phyloP scores from a whole-genome alignment of 2,113 vertebrate species.

The Clupea harengus region DNA sequence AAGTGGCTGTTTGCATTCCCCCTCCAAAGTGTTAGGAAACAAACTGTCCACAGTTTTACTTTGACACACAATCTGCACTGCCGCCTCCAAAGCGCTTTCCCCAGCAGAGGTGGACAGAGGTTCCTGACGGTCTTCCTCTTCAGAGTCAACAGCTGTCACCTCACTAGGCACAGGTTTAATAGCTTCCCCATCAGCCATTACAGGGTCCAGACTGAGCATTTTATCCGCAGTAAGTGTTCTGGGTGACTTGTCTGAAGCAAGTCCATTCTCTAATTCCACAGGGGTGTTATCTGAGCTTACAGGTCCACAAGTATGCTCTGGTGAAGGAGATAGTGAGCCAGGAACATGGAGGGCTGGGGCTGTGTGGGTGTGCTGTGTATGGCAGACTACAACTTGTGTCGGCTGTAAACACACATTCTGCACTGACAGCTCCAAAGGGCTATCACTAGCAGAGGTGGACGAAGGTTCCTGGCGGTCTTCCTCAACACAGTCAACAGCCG shows the following conservation, averaged over 20 bases:
- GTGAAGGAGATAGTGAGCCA: not conserved
- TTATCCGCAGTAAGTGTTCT: not conserved
- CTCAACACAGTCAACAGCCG: not conserved
- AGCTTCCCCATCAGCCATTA: not conserved
- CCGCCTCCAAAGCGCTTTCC: not conserved
- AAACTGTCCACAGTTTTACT: not conserved
- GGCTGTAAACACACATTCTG: not conserved
- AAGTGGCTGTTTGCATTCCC: not conserved
- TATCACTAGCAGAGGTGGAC: not conserved
- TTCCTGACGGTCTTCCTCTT: not conserved
- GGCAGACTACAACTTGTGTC: not conserved
- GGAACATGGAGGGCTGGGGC: not conserved
- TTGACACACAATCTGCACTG: not conserved
- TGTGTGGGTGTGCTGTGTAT: not conserved
- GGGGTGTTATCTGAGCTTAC: not conserved
- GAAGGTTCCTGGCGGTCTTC: not conserved
- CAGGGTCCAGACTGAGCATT: not conserved
- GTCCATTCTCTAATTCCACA: not conserved
- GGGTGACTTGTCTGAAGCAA: not conserved
- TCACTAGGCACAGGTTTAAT: not conserved
- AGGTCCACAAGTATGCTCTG: not conserved
- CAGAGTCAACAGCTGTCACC: not conserved
- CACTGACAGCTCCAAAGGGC: no score
- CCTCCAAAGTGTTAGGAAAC: not conserved
- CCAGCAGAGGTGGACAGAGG: not conserved